Evolutionary conservation across 2,888 invertebrate species (phyloP), one percentile per base, ranked within the genome.

Genomic region (Arctia plantaginis): DNA sequence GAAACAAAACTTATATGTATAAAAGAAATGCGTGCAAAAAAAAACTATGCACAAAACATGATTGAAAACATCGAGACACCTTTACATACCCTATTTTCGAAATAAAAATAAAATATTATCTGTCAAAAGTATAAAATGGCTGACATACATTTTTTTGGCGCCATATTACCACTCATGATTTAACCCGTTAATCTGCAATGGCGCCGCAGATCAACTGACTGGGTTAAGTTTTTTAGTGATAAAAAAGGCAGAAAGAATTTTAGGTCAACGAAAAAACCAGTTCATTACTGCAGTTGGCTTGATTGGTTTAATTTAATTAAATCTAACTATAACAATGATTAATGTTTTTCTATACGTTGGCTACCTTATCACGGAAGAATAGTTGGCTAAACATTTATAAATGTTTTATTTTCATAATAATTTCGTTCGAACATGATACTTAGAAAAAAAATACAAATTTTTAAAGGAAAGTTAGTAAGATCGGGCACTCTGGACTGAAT

Each of bases 111-210:
- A 65, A 23, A 55, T 76, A 79, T 78, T 77, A 71, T 69, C 70
- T 78, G 77, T 77, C 78, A 80, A 70, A 82, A 35, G 71, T 67
- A 1, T 55, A 66, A 79, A 78, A 81, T 76, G 77, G 74, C 77
- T 35, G 78, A 70, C 81, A 79, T 39, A 67, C 71, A 74, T 76
- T 12, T n/a, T 73, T 59, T 77, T 80, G 85, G 83, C 85, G 85
- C 82, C 82, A 35, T 44, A 41, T 77, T 72, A 72, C 20, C 51
- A 27, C 76, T 33, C 74, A 51, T 73, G 77, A 71, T 74, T 72
- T 76, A 76, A 78, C 62, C 76, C 71, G 79, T 76, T 81, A 84
- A 84, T 78, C 78, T 62, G 76, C 67, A 66, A 66, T 67, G 78
- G 81, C 85, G 77, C 81, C 82, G 68, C 33, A 55, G 47, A 23